phyloP scores from a whole-genome alignment of 2,113 vertebrate species.

The Heterotis niloticus region DNA sequence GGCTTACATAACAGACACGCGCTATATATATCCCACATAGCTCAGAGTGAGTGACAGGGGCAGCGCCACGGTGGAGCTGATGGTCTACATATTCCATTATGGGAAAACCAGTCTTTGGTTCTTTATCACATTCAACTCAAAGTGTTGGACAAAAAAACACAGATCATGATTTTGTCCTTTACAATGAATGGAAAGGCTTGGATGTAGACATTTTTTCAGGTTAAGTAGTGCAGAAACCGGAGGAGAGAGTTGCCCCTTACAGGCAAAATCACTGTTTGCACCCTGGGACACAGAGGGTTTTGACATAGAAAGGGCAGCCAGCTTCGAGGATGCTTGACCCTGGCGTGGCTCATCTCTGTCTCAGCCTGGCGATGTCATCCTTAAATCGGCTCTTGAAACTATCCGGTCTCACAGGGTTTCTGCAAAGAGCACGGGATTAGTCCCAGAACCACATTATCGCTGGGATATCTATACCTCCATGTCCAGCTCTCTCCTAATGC shows the following conservation, averaged over 20 bases:
- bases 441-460: not conserved
- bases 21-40: slow-evolving; percentile 25
- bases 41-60: slow-evolving; percentile 6
- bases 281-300: too few species aligned
- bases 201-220: too few species aligned
- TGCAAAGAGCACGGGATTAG: not conserved
- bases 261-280: too few species aligned
- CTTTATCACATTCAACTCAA: too few species aligned
- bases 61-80: not conserved
- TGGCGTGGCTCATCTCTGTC: not conserved
- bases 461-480: not conserved
- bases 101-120: too few species aligned
- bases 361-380: not conserved
- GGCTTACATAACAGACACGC: slow-evolving; percentile 17
- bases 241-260: too few species aligned
- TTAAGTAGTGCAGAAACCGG: too few species aligned
- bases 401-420: not conserved
- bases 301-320: too few species aligned
- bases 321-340: not conserved
- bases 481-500: not conserved
- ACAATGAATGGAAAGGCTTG: too few species aligned
- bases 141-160: too few species aligned
- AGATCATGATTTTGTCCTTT: too few species aligned
- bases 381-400: not conserved
- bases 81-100: not conserved